Conservation (phyloP, 1,140 invertebrate genomes). For the Procambarus clarkii region DNA sequence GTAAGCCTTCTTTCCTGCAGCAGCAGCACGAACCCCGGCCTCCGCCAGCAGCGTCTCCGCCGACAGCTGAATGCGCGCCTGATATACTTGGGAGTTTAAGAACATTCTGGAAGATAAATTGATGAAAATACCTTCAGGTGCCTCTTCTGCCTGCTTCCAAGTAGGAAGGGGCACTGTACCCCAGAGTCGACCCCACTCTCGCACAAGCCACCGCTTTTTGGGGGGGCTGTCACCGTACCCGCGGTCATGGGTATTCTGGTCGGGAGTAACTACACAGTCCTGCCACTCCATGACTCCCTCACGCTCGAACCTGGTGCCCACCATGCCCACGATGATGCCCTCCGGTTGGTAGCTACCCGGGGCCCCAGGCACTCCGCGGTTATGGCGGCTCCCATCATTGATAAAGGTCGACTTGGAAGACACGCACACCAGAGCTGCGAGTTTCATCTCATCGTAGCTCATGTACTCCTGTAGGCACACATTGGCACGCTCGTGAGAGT, state of each 20-base stretch:
- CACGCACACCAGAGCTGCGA: conserved; percentile 80
- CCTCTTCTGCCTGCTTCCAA: conserved; percentile 74
- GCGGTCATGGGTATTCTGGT: conserved; percentile 78
- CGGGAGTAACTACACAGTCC: conserved; percentile 78
- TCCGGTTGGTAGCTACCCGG: conserved; percentile 73
- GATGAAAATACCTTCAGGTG: conserved; percentile 27
- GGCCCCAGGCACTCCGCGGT: conserved; percentile 77
- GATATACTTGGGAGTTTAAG: conserved; percentile 77
- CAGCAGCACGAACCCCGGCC: conserved; percentile 76
- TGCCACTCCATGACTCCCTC: conserved; percentile 79
- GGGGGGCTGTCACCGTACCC: conserved; percentile 75
- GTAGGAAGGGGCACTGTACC: conserved; percentile 74
- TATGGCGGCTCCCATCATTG: conserved; percentile 81
- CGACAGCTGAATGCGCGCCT: conserved; percentile 76
- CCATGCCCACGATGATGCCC: conserved; percentile 76
- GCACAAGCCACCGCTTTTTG: conserved; percentile 71
- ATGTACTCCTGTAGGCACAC: conserved; percentile 75
- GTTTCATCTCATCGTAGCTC: conserved; percentile 80
- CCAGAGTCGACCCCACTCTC: conserved; percentile 76
- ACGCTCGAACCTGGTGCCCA: conserved; percentile 78
- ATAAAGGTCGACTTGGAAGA: conserved; percentile 81
- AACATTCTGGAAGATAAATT: conserved; percentile 9
- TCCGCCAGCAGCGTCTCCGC: conserved; percentile 77
- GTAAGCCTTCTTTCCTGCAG: conserved; percentile 76
- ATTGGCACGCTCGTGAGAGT: conserved; percentile 75